Conservation (phyloP, 2,797 vertebrate genomes). For the Eulemur coronatus region DNA sequence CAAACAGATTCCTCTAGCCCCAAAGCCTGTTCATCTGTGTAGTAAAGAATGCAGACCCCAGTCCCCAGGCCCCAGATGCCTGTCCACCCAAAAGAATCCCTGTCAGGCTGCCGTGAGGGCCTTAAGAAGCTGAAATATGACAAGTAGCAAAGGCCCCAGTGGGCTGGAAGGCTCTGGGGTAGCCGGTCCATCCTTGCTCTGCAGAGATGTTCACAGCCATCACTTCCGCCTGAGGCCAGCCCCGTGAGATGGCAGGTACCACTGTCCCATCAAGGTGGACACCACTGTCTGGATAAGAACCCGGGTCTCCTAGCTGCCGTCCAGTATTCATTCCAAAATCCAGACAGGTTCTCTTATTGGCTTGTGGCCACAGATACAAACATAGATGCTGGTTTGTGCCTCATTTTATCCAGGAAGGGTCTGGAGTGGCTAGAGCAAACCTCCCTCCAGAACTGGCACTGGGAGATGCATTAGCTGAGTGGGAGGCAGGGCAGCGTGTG, state of each 20-base stretch:
- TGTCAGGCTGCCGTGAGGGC: background rate
- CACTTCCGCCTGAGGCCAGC: background rate
- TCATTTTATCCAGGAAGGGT: background rate
- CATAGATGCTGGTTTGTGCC: background rate
- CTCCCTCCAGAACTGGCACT: background rate
- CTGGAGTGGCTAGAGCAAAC: background rate
- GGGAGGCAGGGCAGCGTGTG: background rate
- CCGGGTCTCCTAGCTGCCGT: background rate
- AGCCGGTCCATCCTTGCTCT: background rate
- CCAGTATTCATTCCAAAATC: background rate
- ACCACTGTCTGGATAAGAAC: background rate
- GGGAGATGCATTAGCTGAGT: background rate
- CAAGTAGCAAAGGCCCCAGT: background rate
- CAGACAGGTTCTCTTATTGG: background rate
- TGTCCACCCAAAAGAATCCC: background rate
- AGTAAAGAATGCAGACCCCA: background rate
- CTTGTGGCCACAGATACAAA: background rate
- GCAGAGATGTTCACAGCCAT: background rate
- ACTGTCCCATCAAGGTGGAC: background rate
- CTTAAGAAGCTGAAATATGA: background rate
- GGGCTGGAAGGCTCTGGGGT: background rate
- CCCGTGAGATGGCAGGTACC: background rate
- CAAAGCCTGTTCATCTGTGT: background rate
- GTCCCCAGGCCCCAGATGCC: background rate
- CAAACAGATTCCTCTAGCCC: background rate